Evolutionary conservation across 2,888 invertebrate genomes (phyloP), one percentile per base, ranked within the genome.

Genomic region (Halictus quadricinctus): DNA sequence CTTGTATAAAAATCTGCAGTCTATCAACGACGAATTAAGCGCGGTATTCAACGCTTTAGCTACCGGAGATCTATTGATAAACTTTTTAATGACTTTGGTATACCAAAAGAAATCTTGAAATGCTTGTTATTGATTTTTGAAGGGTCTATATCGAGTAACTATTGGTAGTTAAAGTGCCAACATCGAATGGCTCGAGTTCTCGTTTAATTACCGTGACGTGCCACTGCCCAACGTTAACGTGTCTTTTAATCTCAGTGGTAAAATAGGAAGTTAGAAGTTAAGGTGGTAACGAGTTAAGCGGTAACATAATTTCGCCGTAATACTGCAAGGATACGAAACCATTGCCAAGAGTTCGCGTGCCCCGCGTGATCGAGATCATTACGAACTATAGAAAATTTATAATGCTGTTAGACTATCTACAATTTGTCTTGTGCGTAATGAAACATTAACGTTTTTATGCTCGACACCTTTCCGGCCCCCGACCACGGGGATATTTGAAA

Each of bases 321-420:
- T 64, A 43, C n/a, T 70, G 46, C 54, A 58, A 76, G 46, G 18
- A 72, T 73, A 64, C 41, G 43, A 66, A 70, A 80, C 29, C 73
- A 73, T 72, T 64, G 76, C 79, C 72, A 72, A 72, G 70, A 50
- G 70, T 72, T 69, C 69, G 70, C 50, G 66, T 74, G 58, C 72
- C 60, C 69, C 66, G 72, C 78, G 86, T 78, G 78, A 86, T 70
- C 83, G 82, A 70, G 25, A 73, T 77, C 76, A 83, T 80, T 74
- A 85, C 46, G 80, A 83, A 72, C 54, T 41, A 78, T 82, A 86
- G 78, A 80, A 86, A 66, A 74, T 82, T 48, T 81, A 82, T 85
- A 36, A 77, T 29, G 60, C 79, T 78, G 80, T 86, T 86, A 82
- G 60, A 82, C 75, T 76, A 77, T 60, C 66, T 69, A 83, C 36